These are phyloP conservation scores for Dexiosoma caninum DNA, from an alignment of 2,888 invertebrate genomes.

Conservation along the genomic window DNA sequence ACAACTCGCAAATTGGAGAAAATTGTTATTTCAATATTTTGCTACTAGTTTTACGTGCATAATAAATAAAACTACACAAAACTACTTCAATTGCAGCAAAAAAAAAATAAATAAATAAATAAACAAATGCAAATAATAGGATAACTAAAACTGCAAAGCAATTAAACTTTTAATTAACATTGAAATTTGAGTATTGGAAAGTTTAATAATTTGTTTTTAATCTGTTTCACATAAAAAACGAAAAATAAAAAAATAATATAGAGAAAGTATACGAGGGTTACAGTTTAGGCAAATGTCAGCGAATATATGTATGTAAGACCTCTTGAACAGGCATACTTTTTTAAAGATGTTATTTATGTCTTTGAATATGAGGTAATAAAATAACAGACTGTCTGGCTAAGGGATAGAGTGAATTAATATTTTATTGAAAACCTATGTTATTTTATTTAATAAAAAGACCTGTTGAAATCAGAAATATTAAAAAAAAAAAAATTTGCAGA, in stretches of 20 bases:
- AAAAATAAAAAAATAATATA: background rate
- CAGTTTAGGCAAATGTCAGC: too few species aligned
- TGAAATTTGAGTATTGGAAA: conserved; percentile 18
- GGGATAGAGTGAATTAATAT: too few species aligned
- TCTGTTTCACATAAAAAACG: background rate
- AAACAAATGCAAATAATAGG: background rate
- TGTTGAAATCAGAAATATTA: too few species aligned
- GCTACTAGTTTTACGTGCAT: background rate
- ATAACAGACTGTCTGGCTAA: too few species aligned
- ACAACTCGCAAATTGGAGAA: background rate
- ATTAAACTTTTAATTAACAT: conserved; percentile 45
- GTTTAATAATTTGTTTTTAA: conserved; percentile 34
- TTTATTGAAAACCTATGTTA: too few species aligned
- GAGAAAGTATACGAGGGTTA: background rate
- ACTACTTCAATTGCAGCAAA: background rate
- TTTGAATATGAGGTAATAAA: too few species aligned
- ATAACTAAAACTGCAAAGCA: conserved; percentile 17
- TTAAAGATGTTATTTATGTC: too few species aligned
- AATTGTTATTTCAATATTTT: background rate
- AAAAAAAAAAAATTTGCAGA: too few species aligned
- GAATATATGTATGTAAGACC: too few species aligned
- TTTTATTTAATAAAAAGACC: too few species aligned
- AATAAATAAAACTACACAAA: background rate
- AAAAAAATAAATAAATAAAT: background rate
- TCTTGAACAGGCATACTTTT: too few species aligned